Evolutionary conservation across 2,797 vertebrate species (phyloP).

Genomic region (Brachymystax lenok): DNA sequence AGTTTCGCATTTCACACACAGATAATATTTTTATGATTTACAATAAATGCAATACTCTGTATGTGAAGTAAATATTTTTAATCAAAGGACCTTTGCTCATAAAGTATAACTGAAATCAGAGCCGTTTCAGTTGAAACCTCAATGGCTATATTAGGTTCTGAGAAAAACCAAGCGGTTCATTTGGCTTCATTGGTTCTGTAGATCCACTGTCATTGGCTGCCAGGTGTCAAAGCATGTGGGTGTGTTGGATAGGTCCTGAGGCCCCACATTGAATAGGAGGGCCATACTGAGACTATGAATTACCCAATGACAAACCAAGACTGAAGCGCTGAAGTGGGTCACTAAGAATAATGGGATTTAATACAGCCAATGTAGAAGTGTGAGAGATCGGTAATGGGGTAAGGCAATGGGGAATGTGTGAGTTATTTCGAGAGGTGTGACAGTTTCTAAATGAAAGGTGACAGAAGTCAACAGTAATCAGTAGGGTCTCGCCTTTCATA

Average conservation of each 20-base stretch:
- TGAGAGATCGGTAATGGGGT: neutral
- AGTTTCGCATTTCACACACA: too few species aligned
- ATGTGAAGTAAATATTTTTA: too few species aligned
- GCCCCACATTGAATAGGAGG: slow-evolving; percentile 4
- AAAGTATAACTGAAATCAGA: too few species aligned
- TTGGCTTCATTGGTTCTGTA: neutral
- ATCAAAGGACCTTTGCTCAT: too few species aligned
- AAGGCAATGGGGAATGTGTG: slow-evolving; percentile 12
- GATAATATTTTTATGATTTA: too few species aligned
- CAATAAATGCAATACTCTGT: too few species aligned
- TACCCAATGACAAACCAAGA: neutral
- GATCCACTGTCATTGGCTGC: neutral
- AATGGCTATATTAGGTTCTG: too few species aligned
- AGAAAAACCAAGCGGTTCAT: too few species aligned
- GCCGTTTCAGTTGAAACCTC: too few species aligned
- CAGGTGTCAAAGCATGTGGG: neutral
- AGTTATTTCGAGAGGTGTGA: slow-evolving; percentile 4
- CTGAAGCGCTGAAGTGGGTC: slow-evolving; percentile 3
- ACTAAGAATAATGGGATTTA: slow-evolving; percentile 28
- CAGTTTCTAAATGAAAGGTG: neutral
- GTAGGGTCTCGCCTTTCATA: too few species aligned
- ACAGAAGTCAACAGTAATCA: too few species aligned
- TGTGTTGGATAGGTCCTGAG: neutral
- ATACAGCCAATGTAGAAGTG: slow-evolving; percentile 11
- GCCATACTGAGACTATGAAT: slow-evolving; percentile 1